Evolutionary conservation across 2,113 vertebrate species (phyloP), one percentile per base, ranked within the genome.

Genomic region (Catharus fuscescens): DNA sequence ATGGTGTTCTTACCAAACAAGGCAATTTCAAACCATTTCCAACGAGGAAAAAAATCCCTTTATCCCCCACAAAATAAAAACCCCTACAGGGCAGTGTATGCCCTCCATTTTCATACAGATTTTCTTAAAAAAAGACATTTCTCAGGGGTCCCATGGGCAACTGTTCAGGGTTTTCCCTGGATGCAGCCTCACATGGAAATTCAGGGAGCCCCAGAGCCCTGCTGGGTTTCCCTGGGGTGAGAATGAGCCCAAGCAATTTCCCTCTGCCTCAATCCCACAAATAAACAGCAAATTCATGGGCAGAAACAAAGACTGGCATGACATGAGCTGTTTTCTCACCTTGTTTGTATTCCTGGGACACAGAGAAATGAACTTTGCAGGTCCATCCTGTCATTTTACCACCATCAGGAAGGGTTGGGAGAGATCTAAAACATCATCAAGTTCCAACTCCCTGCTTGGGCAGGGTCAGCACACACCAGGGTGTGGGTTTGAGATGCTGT

Each of bases 221-320:
- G 74, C 48, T 50, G 60, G 67, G 44, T 40, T 52, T 44, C 44
- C 70, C 50, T 8, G 0, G 24, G 26, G 5, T 6, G 2, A 26
- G 11, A 4, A 44, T 0, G 0, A 69, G 40, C 23, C 40, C 82
- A 70, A 2, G 21, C 13, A 61, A 23, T 1, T 6, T 32, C 36
- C 12, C 79, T 45, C 50, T 47, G 50, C 73, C 54, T 36, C 64
- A 23, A 18, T 14, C 19, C 60, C n/a, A 11, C 7, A 42, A 19
- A 45, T 3, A 61, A 56, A 21, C 34, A 38, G 5, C 32, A 61
- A 57, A 67, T 18, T 38, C 36, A 74, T 1, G 18, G 18, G 52
- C 21, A 81, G 38, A 40, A 61, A 28, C 14, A 4, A 90, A 78
- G 8, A 17, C 24, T 26, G 31, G 25, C 69, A 21, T 26, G 9